phyloP scores from a whole-genome alignment of 2,797 vertebrate species.

The Dromococcyx pavoninus region DNA sequence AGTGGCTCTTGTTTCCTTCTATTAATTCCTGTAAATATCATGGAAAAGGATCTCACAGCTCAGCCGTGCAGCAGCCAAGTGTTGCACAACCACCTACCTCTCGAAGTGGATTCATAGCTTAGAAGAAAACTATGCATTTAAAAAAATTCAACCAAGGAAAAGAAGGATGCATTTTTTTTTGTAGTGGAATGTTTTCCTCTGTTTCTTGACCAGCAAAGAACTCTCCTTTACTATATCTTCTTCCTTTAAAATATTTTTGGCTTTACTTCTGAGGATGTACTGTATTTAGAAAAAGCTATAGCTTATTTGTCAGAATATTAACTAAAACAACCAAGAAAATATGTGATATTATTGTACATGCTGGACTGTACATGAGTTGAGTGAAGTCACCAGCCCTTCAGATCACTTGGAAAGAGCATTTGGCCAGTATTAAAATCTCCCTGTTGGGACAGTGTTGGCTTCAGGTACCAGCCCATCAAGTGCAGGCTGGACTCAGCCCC shows the following conservation, averaged over 20 bases:
- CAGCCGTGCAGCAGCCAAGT: conserved; percentile 28
- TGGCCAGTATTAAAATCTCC: neutral
- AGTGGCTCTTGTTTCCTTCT: conserved; percentile 59
- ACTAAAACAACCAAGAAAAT: neutral
- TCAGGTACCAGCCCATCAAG: neutral
- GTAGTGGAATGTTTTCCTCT: neutral
- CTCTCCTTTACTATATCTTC: too few relatives aligned
- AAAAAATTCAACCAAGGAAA: neutral
- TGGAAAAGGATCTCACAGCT: neutral
- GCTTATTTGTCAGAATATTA: neutral
- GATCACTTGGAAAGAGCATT: neutral
- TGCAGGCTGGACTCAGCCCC: neutral
- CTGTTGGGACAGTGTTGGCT: neutral
- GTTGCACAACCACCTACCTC: conserved; percentile 50
- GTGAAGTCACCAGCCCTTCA: neutral
- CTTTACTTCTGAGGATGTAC: neutral
- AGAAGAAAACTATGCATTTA: neutral
- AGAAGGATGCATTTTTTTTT: neutral
- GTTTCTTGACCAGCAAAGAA: neutral
- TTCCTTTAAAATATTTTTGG: neutral
- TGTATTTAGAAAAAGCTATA: neutral
- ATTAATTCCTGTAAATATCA: conserved; percentile 52
- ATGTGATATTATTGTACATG: neutral
- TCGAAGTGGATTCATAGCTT: neutral
- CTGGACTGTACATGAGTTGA: neutral